Evolutionary conservation across 2,888 invertebrate genomes (phyloP).

Genomic region (Junonia oenone): DNA sequence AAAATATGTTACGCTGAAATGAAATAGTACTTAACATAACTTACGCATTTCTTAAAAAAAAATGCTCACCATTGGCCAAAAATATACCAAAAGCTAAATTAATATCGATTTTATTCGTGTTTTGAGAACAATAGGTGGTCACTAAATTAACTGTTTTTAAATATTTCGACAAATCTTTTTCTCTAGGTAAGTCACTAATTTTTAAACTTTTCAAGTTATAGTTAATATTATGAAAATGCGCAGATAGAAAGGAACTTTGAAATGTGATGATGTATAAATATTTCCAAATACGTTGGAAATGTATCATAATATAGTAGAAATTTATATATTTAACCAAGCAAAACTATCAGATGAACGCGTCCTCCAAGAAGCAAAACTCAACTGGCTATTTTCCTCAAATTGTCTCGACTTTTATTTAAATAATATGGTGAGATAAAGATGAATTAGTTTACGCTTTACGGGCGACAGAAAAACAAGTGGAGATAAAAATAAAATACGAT

Average conservation of each 20-base stretch:
- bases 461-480: background rate
- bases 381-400: conserved; percentile 18
- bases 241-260: background rate
- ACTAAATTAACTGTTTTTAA: conserved; percentile 37
- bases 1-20: too few relatives aligned
- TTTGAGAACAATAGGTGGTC: conserved; percentile 35
- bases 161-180: conserved; percentile 40
- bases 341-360: conserved; percentile 1
- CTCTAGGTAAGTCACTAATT: conserved; percentile 31
- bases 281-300: background rate
- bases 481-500: too few relatives aligned
- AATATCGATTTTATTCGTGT: conserved; percentile 42
- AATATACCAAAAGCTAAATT: conserved; percentile 50
- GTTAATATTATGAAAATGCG: background rate
- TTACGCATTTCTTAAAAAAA: background rate
- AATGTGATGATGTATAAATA: background rate
- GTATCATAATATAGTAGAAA: conserved; percentile 8
- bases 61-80: conserved; percentile 44
- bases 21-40: too few relatives aligned
- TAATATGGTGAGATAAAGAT: background rate
- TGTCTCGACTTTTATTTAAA: conserved; percentile 20
- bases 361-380: conserved; percentile 4
- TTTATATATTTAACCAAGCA: background rate
- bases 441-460: too few relatives aligned
- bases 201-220: background rate